Evolutionary conservation across 2,888 invertebrate genomes (phyloP), one percentile per base, ranked within the genome.

Genomic region (Sesia apiformis): DNA sequence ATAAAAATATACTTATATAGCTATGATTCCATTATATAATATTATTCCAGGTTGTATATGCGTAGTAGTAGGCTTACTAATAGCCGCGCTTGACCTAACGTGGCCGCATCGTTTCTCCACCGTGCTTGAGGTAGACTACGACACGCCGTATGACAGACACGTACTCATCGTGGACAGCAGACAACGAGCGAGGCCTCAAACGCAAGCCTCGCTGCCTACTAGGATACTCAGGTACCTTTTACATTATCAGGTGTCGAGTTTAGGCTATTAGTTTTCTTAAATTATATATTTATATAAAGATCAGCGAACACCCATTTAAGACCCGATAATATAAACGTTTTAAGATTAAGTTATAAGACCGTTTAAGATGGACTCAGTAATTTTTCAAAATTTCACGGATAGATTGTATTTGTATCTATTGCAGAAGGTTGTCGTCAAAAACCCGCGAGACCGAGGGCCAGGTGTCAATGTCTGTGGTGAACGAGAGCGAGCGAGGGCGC

Each of bases 71-170:
- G 98, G 98, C 5, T 84, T 95, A 23, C 84, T 96, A 53, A 95
- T 98, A 62, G 94, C 95, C 5, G 92, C 94, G 6, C 91, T 98
- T 61, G 87, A 86, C 81, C 90, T 97, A 71, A 92, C 97, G 62
- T 96, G 94, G 90, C 97, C 97, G 4, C 96, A 97, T 79, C 93
- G 94, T 66, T 97, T 98, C 86, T 96, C 97, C 50, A 97, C 97
- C 0, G 95, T 97, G 62, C 85, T 97, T 56, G 96, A 96, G 80
- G 95, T 97, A 51, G 97, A 98, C 84, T 97, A 96, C 77, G 97
- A 97, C 77, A 97, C 97, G 8, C 97, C 97, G 0, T 97, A 97
- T 74, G 97, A 97, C 80, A 90, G 97, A 51, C 97, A 97, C 78
- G 96, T 97, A 58, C 96, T 97, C 56, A 94, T 97, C 59, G 96